phyloP scores from a whole-genome alignment of 2,113 vertebrate genomes.

The Coryphaenoides rupestris region DNA sequence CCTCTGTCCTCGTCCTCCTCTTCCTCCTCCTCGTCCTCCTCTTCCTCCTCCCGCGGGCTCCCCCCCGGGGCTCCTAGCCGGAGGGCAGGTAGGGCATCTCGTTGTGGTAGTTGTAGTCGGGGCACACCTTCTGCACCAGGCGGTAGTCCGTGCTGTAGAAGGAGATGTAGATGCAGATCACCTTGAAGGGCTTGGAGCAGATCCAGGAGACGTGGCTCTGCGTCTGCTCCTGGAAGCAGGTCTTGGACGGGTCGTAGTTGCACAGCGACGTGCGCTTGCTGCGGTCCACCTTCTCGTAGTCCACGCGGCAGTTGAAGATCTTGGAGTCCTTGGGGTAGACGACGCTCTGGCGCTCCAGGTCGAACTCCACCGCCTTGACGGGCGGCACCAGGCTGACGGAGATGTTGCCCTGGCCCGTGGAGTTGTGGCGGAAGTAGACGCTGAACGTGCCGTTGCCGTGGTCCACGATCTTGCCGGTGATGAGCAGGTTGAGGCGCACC shows the following conservation, averaged over 20 bases:
- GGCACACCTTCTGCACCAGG: conserved; percentile 96
- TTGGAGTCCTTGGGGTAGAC: conserved; percentile 98
- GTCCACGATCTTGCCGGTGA: conserved; percentile 96
- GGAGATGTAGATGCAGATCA: conserved; percentile 95
- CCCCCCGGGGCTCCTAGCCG: conserved; percentile 69
- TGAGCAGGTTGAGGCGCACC: conserved; percentile 91
- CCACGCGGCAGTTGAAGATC: conserved; percentile 96
- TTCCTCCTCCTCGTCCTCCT: conserved; percentile 37
- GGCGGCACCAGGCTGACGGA: conserved; percentile 96
- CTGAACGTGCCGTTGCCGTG: conserved; percentile 96
- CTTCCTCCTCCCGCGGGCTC: conserved; percentile 34
- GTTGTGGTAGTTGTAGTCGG: conserved; percentile 93
- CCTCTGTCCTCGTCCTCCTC: background rate
- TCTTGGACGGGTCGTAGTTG: conserved; percentile 92
- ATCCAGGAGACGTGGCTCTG: conserved; percentile 94
- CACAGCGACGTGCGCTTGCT: conserved; percentile 91
- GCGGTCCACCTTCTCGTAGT: conserved; percentile 92
- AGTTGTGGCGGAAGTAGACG: conserved; percentile 96
- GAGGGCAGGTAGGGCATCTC: conserved; percentile 91
- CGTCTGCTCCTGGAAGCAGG: conserved; percentile 93
- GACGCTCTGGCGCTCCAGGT: conserved; percentile 93
- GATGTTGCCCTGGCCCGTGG: conserved; percentile 94
- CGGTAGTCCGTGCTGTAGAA: conserved; percentile 98
- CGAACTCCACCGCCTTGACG: conserved; percentile 89
- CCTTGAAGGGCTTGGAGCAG: conserved; percentile 95